Base-by-base conservation (phyloP, 2,797 vertebrate genomes). In the Tragopan temminckii region DNA sequence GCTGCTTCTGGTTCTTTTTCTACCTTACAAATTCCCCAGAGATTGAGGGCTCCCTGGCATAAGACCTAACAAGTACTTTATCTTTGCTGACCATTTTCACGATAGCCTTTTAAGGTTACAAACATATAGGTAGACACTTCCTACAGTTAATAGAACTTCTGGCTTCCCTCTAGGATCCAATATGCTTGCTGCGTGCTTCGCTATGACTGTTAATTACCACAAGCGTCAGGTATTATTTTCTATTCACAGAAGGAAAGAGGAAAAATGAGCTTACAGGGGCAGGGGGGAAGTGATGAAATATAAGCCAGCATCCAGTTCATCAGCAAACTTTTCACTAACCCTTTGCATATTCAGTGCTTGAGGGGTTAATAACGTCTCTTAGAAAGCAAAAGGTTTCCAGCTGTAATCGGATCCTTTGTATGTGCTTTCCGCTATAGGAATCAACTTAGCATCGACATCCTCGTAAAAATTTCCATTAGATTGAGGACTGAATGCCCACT, bases 381-480 rank as follows among this genome's bases (percentile, higher is more conserved):
- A 95, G 96, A 95, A 90, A 95, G 93, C 91, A 85, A 85, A 96
- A 96, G 96, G 94, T 96, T 98, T 97, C 81, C 90, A 95, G 93
- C 89, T 90, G 98, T 97, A 97, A 98, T 87, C 85, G 94, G 96
- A 97, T 97, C 97, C 96, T 98, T 97, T 97, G 97, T 96, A 97
- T 97, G 97, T 97, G 94, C 97, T 98, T 97, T 98, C 97, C 96
- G 94, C 97, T 94, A 79, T 89, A 95, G 89, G 96, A 97, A 97
- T 96, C 96, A 97, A 97, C 96, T 98, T 97, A 93, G 93, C 97
- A 98, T 98, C 69, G 97, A 98, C 97, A 96, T 95, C 93, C 97
- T 98, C 77, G 2, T 97, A 97, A 95, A 97, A 97, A 95, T 97
- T 97, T 98, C 98, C 98, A 98, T 98, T 98, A 98, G 96, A 96